phyloP scores from a whole-genome alignment of 2,797 vertebrate genomes.

The Syndactyla subalaris region DNA sequence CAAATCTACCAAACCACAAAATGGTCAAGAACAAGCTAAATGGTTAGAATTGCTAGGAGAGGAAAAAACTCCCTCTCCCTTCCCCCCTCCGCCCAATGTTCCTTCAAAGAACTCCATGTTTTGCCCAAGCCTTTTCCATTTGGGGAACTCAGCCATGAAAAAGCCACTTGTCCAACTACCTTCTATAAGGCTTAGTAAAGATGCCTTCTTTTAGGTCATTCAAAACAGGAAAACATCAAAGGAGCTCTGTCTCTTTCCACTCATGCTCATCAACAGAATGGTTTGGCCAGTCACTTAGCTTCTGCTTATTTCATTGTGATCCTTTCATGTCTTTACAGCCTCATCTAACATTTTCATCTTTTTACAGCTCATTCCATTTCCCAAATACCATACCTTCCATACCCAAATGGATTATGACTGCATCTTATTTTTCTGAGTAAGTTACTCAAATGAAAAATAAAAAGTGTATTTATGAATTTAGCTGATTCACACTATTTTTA shows the following conservation, averaged over 20 bases:
- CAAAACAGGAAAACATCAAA: not conserved
- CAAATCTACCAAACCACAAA: not conserved
- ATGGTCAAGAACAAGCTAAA: not conserved
- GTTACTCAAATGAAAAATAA: not conserved
- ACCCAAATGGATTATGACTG: rapidly evolving
- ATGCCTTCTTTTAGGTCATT: not conserved
- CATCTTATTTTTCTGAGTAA: not conserved
- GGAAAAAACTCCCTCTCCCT: too few species aligned
- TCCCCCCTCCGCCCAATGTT: not conserved
- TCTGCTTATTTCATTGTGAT: not conserved
- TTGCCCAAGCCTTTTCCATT: not conserved
- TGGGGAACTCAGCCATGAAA: not conserved
- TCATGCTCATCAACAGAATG: not conserved
- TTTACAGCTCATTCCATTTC: not conserved
- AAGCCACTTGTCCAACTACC: not conserved
- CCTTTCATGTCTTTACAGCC: not conserved
- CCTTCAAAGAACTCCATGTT: not conserved
- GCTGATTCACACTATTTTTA: not conserved
- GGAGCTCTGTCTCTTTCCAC: not conserved
- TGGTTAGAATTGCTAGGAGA: not conserved
- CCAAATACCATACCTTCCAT: not conserved
- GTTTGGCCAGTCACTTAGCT: not conserved
- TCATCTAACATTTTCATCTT: not conserved
- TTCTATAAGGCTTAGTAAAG: not conserved
- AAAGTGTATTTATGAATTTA: not conserved